Evolutionary conservation across 1,140 invertebrate genomes (phyloP).

Genomic region (Aphis gossypii): DNA sequence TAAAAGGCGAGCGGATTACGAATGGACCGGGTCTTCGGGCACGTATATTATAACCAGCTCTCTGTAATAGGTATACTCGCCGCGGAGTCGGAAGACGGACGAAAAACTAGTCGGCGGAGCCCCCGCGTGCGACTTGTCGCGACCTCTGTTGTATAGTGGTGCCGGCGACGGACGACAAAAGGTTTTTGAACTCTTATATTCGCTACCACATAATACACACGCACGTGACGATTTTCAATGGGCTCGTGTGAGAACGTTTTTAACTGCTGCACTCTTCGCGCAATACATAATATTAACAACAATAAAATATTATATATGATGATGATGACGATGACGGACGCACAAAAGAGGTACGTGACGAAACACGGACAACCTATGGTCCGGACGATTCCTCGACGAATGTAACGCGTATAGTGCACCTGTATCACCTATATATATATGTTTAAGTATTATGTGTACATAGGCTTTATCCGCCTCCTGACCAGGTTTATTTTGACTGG

Average conservation of each 20-base stretch:
- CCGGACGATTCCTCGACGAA: background rate
- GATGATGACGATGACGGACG: background rate
- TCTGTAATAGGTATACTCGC: background rate
- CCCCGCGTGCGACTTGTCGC: slow-evolving; percentile 47
- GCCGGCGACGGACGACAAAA: slow-evolving; percentile 17
- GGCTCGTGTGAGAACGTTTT: background rate
- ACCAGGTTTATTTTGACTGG: background rate
- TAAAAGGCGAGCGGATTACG: slow-evolving; percentile 45
- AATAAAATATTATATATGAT: background rate
- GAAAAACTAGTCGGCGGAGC: slow-evolving; percentile 19
- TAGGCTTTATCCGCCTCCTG: background rate
- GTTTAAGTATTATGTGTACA: no score
- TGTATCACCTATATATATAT: background rate
- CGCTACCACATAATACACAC: background rate
- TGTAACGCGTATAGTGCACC: background rate
- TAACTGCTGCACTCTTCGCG: background rate
- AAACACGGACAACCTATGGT: background rate
- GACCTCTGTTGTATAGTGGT: slow-evolving; percentile 44
- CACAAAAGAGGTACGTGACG: background rate
- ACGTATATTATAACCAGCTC: background rate
- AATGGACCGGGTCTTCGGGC: slow-evolving; percentile 31
- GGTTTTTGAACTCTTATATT: slow-evolving; percentile 48
- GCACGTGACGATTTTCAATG: slow-evolving; percentile 30
- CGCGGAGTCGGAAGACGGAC: background rate
- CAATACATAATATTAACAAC: background rate